Evolutionary conservation across 2,113 vertebrate species (phyloP).

Genomic region (Eurypyga helias): DNA sequence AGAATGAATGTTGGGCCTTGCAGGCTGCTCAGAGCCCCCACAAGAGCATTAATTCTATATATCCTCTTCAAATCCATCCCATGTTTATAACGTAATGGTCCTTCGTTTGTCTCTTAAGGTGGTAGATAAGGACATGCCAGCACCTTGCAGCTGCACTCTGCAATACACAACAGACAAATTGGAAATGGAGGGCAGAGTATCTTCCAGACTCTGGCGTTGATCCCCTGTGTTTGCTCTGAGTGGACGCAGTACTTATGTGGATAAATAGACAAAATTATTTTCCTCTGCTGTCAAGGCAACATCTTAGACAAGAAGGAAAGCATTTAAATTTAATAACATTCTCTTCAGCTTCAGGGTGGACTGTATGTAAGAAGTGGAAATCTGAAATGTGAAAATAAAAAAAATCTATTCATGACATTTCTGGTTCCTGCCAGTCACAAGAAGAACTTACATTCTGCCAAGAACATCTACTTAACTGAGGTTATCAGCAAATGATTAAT

Average conservation of each 20-base stretch:
- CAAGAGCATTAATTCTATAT: not conserved
- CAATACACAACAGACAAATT: not conserved
- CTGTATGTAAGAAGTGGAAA: not conserved
- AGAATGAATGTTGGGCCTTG: not conserved
- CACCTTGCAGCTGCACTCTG: not conserved
- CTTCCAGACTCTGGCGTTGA: rapidly evolving
- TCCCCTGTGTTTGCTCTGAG: not conserved
- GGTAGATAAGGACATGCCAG: not conserved
- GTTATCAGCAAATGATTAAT: not conserved
- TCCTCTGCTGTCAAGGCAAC: not conserved
- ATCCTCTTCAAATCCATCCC: not conserved
- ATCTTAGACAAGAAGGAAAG: not conserved
- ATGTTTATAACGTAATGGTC: not conserved
- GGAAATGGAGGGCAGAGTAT: not conserved
- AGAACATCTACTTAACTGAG: not conserved
- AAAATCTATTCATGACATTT: not conserved
- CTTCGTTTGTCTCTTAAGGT: not conserved
- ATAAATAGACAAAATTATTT: not conserved
- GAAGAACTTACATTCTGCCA: not conserved
- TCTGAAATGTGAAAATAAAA: not conserved
- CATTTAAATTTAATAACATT: not conserved
- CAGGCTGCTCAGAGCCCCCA: not conserved
- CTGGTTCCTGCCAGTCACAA: not conserved
- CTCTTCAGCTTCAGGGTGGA: not conserved
- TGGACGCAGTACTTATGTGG: not conserved